Evolutionary conservation across 2,888 invertebrate species (phyloP).

Genomic region (Acrobeloides nanus): DNA sequence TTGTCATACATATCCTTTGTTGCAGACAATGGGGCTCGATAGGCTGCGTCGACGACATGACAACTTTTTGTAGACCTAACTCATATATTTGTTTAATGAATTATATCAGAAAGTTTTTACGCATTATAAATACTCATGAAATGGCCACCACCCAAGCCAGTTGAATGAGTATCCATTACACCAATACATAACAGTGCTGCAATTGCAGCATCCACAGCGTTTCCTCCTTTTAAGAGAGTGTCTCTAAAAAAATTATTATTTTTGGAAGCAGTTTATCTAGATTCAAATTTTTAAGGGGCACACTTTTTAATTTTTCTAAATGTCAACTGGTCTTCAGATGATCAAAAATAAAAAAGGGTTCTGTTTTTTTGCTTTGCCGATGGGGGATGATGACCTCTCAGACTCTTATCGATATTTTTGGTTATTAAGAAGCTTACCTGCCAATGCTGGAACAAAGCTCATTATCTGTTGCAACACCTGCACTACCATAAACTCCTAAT

Average conservation of each 20-base stretch:
- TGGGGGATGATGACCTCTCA: no score
- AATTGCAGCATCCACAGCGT: conserved; percentile 77
- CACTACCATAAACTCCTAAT: no score
- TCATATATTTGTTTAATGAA: no score
- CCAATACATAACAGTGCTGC: conserved; percentile 60
- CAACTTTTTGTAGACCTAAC: conserved; percentile 41
- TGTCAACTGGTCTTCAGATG: no score
- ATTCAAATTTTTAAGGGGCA: no score
- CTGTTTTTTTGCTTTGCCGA: no score
- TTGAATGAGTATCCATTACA: conserved; percentile 72
- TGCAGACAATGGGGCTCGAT: conserved; percentile 60
- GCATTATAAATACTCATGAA: conserved; percentile 72
- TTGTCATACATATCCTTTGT: conserved; percentile 54
- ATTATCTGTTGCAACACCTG: conserved; percentile 55
- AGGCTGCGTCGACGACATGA: conserved; percentile 56
- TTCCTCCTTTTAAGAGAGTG: conserved; percentile 63
- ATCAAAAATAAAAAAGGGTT: no score
- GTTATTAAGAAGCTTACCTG: conserved; percentile 34
- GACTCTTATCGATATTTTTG: not conserved
- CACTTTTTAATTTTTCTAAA: no score
- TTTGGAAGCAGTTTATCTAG: no score
- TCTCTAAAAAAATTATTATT: no score
- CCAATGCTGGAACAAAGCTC: conserved; percentile 53
- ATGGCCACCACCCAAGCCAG: conserved; percentile 84
- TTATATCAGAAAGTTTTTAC: conserved; percentile 17